Evolutionary conservation across 2,888 invertebrate species (phyloP).

Genomic region (Diabrotica balteata): DNA sequence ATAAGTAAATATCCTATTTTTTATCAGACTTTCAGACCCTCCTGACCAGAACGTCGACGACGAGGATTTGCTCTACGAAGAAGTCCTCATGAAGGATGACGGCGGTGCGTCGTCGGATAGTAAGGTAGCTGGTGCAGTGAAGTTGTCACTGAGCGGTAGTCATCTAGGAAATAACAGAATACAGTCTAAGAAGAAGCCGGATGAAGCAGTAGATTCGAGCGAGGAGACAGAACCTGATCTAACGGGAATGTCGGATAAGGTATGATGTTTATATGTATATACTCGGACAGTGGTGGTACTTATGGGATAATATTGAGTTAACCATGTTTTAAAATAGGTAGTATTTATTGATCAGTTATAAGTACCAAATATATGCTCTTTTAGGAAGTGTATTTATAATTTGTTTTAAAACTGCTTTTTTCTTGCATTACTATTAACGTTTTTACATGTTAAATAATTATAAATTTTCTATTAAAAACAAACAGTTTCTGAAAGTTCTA

Average conservation of each 20-base stretch:
- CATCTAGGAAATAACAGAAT: constrained; percentile 22
- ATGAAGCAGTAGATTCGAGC: constrained; percentile 24
- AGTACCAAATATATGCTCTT: too few relatives aligned
- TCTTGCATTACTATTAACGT: too few relatives aligned
- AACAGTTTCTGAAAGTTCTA: too few relatives aligned
- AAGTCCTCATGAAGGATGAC: constrained; percentile 66
- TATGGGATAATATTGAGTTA: not conserved
- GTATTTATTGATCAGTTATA: too few relatives aligned
- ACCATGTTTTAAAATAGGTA: too few relatives aligned
- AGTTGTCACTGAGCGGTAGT: constrained; percentile 56
- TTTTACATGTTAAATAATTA: too few relatives aligned
- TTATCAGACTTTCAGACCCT: constrained; percentile 40
- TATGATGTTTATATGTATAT: constrained; percentile 24
- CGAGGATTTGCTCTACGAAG: constrained; percentile 62
- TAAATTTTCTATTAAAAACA: too few relatives aligned
- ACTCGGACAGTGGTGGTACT: constrained; percentile 11
- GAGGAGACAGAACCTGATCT: constrained; percentile 47
- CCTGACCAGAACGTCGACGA: constrained; percentile 43
- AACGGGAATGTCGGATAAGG: constrained; percentile 51
- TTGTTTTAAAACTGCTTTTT: too few relatives aligned
- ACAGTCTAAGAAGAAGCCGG: constrained; percentile 29
- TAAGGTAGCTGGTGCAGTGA: constrained; percentile 56
- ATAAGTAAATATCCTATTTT: not conserved
- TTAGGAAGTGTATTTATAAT: too few relatives aligned
- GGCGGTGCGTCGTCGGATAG: constrained; percentile 19